These are phyloP conservation scores for Punctoribates punctum DNA, from an alignment of 2,888 invertebrate species.

Conservation along the genomic window DNA sequence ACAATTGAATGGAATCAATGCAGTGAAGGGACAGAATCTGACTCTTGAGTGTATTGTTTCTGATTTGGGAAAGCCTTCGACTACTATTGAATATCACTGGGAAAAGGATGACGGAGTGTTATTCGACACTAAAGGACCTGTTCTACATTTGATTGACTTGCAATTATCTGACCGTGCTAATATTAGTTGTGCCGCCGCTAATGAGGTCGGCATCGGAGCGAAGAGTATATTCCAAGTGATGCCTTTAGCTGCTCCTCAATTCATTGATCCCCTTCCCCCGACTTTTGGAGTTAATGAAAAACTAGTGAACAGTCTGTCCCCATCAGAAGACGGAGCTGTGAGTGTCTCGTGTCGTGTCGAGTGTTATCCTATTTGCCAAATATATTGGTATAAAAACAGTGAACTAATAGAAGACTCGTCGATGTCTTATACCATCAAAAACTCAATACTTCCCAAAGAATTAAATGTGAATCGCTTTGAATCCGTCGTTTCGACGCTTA, in stretches of 20 bases:
- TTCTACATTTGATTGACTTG: conserved; percentile 52
- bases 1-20: conserved; percentile 66
- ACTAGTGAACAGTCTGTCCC: neutral
- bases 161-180: conserved; percentile 79
- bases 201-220: conserved; percentile 66
- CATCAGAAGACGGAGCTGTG: neutral
- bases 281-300: conserved; percentile 42
- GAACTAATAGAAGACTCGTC: conserved; percentile 42
- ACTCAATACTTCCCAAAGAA: conserved; percentile 46
- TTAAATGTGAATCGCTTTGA: conserved; percentile 69
- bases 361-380: conserved; percentile 78
- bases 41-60: conserved; percentile 76
- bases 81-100: conserved; percentile 50
- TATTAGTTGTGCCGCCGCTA: conserved; percentile 81
- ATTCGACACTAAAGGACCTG: conserved; percentile 60
- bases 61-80: conserved; percentile 72
- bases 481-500: conserved; percentile 78
- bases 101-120: conserved; percentile 46
- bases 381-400: conserved; percentile 63
- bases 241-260: conserved; percentile 37
- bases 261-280: conserved; percentile 36
- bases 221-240: conserved; percentile 43
- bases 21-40: conserved; percentile 76
- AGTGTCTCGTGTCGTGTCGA: conserved; percentile 69
- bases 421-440: conserved; percentile 40